Percentiles rank a stretch among this genome's conserved stretches.
These are phyloP conservation scores for Myiopsitta monachus DNA, from an alignment of 2,113 vertebrate species.

Conservation along the genomic window DNA sequence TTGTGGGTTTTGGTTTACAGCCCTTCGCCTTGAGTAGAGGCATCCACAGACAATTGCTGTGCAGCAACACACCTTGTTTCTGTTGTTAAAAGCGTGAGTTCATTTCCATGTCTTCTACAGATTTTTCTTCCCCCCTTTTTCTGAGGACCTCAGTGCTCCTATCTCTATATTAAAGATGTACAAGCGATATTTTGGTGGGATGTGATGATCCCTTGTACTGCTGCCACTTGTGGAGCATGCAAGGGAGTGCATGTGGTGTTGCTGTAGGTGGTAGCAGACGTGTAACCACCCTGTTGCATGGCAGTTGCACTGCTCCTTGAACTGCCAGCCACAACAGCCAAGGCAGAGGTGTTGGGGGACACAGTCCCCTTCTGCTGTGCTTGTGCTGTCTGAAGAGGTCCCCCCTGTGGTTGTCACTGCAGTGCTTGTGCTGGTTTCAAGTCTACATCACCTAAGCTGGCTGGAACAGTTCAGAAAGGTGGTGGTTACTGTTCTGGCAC, in stretches of 20 bases:
- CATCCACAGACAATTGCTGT: background rate
- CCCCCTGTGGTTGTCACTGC: background rate
- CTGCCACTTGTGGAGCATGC: no score
- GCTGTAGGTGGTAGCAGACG: background rate
- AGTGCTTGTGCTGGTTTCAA: background rate
- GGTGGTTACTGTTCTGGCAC: background rate
- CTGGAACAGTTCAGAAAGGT: background rate
- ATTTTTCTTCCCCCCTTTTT: background rate
- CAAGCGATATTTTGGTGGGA: background rate
- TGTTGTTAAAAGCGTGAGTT: background rate
- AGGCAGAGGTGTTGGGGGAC: fast-evolving
- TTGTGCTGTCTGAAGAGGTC: background rate
- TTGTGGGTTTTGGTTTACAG: background rate
- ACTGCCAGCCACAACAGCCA: background rate
- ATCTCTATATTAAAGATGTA: background rate
- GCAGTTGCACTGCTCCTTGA: background rate
- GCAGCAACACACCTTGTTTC: background rate
- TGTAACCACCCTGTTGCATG: background rate
- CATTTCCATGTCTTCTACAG: background rate
- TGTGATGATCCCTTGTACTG: background rate
- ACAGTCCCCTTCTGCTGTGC: background rate
- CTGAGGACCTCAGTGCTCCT: background rate
- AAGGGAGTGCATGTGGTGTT: background rate
- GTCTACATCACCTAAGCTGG: background rate
- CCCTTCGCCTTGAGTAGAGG: background rate